Percentiles rank a stretch among this genome's conserved stretches.
Conservation (phyloP, 1,140 invertebrate genomes). For the Thalassaphorura encarpata region DNA sequence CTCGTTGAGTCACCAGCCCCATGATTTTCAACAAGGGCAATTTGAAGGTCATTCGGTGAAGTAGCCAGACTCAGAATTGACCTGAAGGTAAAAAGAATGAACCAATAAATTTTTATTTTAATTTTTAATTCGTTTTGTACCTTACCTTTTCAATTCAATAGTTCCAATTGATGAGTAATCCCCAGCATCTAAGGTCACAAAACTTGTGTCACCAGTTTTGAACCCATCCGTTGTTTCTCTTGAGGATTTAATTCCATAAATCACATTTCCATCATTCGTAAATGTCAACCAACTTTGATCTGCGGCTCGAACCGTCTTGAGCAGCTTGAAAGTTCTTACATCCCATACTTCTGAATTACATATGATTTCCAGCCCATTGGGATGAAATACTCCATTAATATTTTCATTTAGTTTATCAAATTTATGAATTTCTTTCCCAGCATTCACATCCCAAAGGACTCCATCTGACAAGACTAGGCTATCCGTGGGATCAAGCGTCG, state of each 20-base stretch:
- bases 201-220: conserved; percentile 37
- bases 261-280: conserved; percentile 45
- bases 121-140: no score
- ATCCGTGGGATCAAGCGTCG: conserved; percentile 87
- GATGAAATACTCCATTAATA: conserved; percentile 93
- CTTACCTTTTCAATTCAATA: conserved; percentile 64
- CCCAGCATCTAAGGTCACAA: conserved; percentile 84
- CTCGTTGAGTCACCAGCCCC: conserved; percentile 59
- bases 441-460: conserved; percentile 87
- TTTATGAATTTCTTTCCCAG: conserved; percentile 82
- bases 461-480: conserved; percentile 91
- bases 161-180: conserved; percentile 92
- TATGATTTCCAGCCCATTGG: conserved; percentile 85
- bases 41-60: conserved; percentile 42
- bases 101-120: no score
- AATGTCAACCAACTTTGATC: conserved; percentile 65
- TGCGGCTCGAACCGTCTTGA: conserved; percentile 83
- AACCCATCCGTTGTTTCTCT: conserved; percentile 11
- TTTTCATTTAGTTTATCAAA: conserved; percentile 95
- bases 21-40: conserved; percentile 71
- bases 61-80: conserved; percentile 13
- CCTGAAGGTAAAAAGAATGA: conserved; percentile 51
- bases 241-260: conserved; percentile 40
- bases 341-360: conserved; percentile 94
- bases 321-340: conserved; percentile 81